Evolutionary conservation across 1,140 invertebrate species (phyloP).

Genomic region (Drosophila nasuta): DNA sequence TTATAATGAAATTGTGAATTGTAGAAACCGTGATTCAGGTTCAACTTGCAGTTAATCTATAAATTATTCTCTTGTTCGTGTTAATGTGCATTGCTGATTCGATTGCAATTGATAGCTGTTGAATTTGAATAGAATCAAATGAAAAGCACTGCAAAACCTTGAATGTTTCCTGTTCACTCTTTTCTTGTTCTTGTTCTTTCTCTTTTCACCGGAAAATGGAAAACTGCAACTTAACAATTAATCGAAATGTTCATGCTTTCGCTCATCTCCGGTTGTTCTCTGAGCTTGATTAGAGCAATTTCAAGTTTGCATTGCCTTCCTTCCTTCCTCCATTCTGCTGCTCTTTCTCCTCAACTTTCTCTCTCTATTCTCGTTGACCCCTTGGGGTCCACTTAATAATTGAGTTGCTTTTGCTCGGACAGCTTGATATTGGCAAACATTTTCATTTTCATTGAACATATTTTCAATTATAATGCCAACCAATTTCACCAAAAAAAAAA

Average conservation of each 20-base stretch:
- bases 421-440: constrained; percentile 50
- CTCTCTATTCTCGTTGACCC: neutral
- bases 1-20: neutral
- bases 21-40: neutral
- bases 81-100: neutral
- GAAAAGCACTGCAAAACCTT: too few relatives aligned
- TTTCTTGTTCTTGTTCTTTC: too few relatives aligned
- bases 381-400: constrained; percentile 52
- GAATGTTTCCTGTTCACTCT: neutral
- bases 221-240: neutral
- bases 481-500: constrained; percentile 41
- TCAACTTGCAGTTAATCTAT: neutral
- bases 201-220: neutral
- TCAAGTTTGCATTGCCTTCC: neutral
- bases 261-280: neutral
- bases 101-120: too few relatives aligned
- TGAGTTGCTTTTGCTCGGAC: constrained; percentile 52
- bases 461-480: constrained; percentile 70
- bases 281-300: constrained; percentile 11
- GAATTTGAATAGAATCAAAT: too few relatives aligned
- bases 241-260: neutral
- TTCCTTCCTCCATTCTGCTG: neutral
- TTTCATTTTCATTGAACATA: constrained; percentile 66
- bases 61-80: neutral
- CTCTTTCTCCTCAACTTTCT: neutral